Evolutionary conservation across 2,888 invertebrate species (phyloP), one percentile per base, ranked within the genome.

Genomic region (Drosophila parthenogenetica): DNA sequence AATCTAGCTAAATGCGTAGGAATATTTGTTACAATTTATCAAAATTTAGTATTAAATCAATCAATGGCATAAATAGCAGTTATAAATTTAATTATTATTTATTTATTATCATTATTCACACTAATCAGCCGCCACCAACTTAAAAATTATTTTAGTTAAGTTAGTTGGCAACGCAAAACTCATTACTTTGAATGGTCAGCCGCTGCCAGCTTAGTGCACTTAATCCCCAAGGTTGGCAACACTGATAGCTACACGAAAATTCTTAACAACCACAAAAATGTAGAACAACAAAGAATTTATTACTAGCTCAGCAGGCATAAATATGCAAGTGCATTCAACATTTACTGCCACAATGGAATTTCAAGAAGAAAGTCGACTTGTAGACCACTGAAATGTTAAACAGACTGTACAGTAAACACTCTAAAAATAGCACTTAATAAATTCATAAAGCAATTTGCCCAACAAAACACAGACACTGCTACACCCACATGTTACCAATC

Each of bases 381-480:
- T 19, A 13, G 17, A 17, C n/a, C 16, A 16, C 25, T 17, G 10
- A 25, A 48, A 25, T 32, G 66, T 40, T 42, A 39, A 53, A 37
- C 32, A 40, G 19, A 13, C 8, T 19, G 13, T 13, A 40, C 42
- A 35, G 22, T 42, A 35, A n/a, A 32, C 29, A 35, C n/a, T 45
- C 48, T 58, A 78, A 22, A 62, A 67, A 74, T 77, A 74, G 67
- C n/a, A 37, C 17, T 61, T 65, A 61, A 51, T 73, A 19, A 43
- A 67, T 55, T 54, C 57, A 77, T 40, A 54, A 13, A 14, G 22
- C 45, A 39, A 29, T 29, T 22, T 57, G 8, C 11, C 22, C n/a
- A 17, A 17, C 39, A 39, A 39, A 4, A 16, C 32, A n/a, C 40
- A 37, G 10, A 11, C 5, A 4, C 32, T 8, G 10, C 32, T 2